Base-by-base conservation (phyloP, 2,113 vertebrate species). In the Scolopax mira region DNA sequence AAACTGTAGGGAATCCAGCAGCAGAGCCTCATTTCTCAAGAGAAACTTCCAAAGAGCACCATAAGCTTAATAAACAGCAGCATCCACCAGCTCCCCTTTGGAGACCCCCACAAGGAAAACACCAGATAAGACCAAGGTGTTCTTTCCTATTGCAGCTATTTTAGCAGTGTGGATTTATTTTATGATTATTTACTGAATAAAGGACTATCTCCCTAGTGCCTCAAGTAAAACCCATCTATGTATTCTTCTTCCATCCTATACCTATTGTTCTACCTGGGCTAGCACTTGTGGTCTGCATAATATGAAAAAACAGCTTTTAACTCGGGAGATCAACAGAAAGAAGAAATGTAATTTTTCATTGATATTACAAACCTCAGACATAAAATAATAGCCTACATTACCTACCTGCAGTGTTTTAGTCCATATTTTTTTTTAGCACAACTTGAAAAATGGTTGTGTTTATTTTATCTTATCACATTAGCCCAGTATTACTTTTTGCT, bases 401-500 rank as follows among this genome's bases (percentile, higher is more conserved):
- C 31, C 8, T 55, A 55, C 44, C 61, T 77, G 27, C 23, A 51
- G 6, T 67, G 52, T 6, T 80, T 80, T 69, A 44, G 11, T 16
- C 30, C 6, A 4, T 66, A 39, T 58, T 93, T 41, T 72, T 74
- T 48, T 37, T 48, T 11, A 83, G 42, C 11, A 48, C 10, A 60
- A 71, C 80, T 88, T 94, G 77, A 97, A 97, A 97, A 96, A 91
- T 74, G 30, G n/a, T 83, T 90, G 89, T 80, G 70, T 89, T 90
- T 89, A 93, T 95, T 96, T 94, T 96, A 96, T 92, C 80, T 97
- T 93, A 96, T 93, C 72, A 86, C 49, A 58, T 89, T 96, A 96
- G 55, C 37, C 73, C 86, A 69, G 18, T 82, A 88, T 88, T 96
- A 88, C 67, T 88, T 97, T 96, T 96, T 90, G 48, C 78, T 96